Evolutionary conservation across 2,888 invertebrate species (phyloP).

Genomic region (Ametastegia equiseti): DNA sequence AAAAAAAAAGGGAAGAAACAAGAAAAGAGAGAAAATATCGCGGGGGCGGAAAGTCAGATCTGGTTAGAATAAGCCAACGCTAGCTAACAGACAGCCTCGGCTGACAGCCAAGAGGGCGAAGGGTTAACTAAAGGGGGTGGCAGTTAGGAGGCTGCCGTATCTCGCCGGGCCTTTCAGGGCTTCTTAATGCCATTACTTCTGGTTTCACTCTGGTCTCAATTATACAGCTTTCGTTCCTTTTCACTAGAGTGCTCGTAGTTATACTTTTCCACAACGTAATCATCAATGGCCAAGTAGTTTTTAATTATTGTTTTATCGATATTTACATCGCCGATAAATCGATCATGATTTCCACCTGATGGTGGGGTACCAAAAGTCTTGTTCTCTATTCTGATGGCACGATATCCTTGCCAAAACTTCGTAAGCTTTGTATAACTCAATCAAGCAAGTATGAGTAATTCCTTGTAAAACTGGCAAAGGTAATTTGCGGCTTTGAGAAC

Average conservation of each 20-base stretch:
- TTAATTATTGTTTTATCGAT: background rate
- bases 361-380: background rate
- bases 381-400: background rate
- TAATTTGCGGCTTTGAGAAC: slow-evolving; percentile 6
- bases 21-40: slow-evolving; percentile 4
- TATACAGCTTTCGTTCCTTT: slow-evolving; percentile 39
- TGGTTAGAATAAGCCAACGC: slow-evolving; percentile 67
- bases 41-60: slow-evolving; percentile 63
- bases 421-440: background rate
- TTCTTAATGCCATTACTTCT: slow-evolving; percentile 74
- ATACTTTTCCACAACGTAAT: slow-evolving; percentile 17
- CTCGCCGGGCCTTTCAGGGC: slow-evolving; percentile 63
- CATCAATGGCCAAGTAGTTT: background rate
- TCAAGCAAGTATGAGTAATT: background rate
- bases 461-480: background rate
- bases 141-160: slow-evolving; percentile 73
- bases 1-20: background rate
- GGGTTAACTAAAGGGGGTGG: slow-evolving; percentile 55
- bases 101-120: slow-evolving; percentile 43
- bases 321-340: background rate
- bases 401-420: background rate
- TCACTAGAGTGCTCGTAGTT: slow-evolving; percentile 16
- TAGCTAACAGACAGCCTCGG: slow-evolving; percentile 58
- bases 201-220: slow-evolving; percentile 59
- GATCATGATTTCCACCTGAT: background rate